phyloP scores from a whole-genome alignment of 2,888 invertebrate species.

The Tyria jacobaeae region DNA sequence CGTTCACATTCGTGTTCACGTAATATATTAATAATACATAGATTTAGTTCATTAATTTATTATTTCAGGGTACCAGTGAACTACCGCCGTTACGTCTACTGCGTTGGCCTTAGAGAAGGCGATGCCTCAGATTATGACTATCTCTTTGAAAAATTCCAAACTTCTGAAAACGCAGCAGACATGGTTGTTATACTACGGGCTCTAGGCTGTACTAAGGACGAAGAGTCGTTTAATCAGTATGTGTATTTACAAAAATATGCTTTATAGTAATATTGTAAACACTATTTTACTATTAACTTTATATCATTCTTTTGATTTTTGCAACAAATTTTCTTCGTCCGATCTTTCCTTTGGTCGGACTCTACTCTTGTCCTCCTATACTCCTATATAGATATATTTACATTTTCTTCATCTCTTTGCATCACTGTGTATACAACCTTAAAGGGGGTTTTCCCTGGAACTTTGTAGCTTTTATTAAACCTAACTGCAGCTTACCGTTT shows the following conservation, averaged over 20 bases:
- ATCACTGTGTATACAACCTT: too few relatives aligned
- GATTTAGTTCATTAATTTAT: not conserved
- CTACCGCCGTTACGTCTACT: conserved; percentile 88
- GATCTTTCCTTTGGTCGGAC: too few relatives aligned
- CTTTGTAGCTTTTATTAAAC: too few relatives aligned
- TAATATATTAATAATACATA: too few relatives aligned
- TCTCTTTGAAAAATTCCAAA: conserved; percentile 85
- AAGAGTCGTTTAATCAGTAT: conserved; percentile 62
- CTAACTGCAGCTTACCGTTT: too few relatives aligned
- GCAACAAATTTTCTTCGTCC: too few relatives aligned
- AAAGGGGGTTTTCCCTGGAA: too few relatives aligned
- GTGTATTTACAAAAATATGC: conserved; percentile 30
- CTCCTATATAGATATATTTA: too few relatives aligned
- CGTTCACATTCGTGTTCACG: too few relatives aligned
- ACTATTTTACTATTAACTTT: not conserved
- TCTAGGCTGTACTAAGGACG: conserved; percentile 72
- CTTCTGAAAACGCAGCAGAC: conserved; percentile 86
- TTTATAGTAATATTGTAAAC: not conserved
- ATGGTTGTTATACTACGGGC: conserved; percentile 87
- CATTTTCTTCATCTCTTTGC: too few relatives aligned
- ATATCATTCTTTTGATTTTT: too few relatives aligned
- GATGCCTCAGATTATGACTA: conserved; percentile 87
- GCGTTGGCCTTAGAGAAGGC: conserved; percentile 87
- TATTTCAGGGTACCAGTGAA: conserved; percentile 85
- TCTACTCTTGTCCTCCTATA: too few relatives aligned